Percentiles rank a stretch among this genome's conserved stretches.
Conservation (phyloP, 2,797 vertebrate genomes). For the Neostethus bicornis region DNA sequence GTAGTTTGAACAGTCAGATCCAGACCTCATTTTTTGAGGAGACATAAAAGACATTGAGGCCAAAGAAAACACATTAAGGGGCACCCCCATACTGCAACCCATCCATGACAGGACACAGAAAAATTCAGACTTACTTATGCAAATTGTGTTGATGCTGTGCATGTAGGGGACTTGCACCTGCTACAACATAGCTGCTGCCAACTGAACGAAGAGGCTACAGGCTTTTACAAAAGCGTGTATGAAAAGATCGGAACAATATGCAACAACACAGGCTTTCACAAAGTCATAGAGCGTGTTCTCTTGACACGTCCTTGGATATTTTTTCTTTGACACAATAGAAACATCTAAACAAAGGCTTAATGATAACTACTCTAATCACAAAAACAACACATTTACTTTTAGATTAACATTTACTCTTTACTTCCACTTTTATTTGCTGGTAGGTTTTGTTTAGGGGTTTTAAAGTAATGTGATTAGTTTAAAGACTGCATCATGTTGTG, state of each 20-base stretch:
- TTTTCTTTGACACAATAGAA: not conserved
- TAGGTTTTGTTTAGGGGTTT: not conserved
- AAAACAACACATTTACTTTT: not conserved
- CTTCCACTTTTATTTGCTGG: not conserved
- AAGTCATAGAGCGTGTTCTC: not conserved
- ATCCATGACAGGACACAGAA: not conserved
- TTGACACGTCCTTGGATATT: not conserved
- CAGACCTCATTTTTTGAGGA: not conserved
- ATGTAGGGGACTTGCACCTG: slow-evolving; percentile 20
- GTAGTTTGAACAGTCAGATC: not conserved
- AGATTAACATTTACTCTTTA: not conserved
- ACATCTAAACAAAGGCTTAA: not conserved
- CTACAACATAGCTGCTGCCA: not conserved
- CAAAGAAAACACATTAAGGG: not conserved
- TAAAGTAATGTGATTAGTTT: not conserved
- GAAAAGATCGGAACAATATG: not conserved
- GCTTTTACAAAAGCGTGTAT: not conserved
- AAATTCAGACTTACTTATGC: slow-evolving; percentile 8
- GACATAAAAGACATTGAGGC: not conserved
- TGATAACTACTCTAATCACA: not conserved
- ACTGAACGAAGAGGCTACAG: slow-evolving; percentile 1
- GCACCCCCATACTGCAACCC: not conserved
- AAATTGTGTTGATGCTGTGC: not conserved
- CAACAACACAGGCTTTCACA: not conserved
- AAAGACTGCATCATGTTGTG: not conserved